These are phyloP conservation scores for Sabatieria punctata DNA, from an alignment of 2,888 invertebrate species.

Conservation along the genomic window DNA sequence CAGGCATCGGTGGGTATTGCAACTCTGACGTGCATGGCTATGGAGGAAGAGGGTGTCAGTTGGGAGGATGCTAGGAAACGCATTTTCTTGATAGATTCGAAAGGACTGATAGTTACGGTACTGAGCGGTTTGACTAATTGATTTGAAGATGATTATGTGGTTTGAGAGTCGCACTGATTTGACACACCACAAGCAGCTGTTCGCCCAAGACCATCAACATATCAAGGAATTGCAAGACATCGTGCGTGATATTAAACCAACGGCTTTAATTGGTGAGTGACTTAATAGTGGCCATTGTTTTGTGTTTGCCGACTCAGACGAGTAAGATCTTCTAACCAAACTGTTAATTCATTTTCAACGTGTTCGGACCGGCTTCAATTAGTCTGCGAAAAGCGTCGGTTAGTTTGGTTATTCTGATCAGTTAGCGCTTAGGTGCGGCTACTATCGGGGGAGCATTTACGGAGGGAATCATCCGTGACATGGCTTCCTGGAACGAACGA, in stretches of 20 bases:
- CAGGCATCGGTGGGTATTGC: constrained; percentile 87
- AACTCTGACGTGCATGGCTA: constrained; percentile 71
- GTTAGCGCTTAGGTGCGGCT: constrained; percentile 50
- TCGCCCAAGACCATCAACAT: constrained; percentile 58
- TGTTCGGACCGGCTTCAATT: too few species aligned
- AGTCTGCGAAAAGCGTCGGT: background rate
- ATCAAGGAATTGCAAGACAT: constrained; percentile 62
- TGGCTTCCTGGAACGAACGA: constrained; percentile 61
- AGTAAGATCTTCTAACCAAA: too few species aligned
- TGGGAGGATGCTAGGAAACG: constrained; percentile 56
- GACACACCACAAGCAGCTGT: constrained; percentile 45
- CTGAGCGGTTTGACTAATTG: constrained; percentile 17
- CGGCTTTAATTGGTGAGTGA: constrained; percentile 64
- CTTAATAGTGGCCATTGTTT: background rate
- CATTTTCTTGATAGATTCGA: constrained; percentile 91
- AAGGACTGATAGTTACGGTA: constrained; percentile 68
- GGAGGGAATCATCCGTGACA: constrained; percentile 58
- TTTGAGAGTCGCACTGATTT: constrained; percentile 10
- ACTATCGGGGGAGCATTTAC: constrained; percentile 89
- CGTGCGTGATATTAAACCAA: constrained; percentile 61
- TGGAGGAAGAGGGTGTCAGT: constrained; percentile 62
- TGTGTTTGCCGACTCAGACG: too few species aligned
- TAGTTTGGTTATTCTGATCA: constrained; percentile 2
- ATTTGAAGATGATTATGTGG: constrained; percentile 1
- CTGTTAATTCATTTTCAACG: too few species aligned